Evolutionary conservation across 2,113 vertebrate species (phyloP).

Genomic region (Percopsis transmontana): DNA sequence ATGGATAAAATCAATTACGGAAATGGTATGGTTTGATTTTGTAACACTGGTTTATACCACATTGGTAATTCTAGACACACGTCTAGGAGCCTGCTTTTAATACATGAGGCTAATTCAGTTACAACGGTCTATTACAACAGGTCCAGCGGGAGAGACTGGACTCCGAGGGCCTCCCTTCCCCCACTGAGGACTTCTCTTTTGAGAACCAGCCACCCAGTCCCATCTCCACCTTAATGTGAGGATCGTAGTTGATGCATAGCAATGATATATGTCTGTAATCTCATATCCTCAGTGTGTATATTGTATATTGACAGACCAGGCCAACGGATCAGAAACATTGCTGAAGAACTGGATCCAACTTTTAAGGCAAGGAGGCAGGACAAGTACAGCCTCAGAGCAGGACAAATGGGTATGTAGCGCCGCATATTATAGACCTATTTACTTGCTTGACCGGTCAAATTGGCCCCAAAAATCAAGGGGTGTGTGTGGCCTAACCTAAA

Average conservation of each 20-base stretch:
- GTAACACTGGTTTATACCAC: too few relatives aligned
- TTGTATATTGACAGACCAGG: slow-evolving; percentile 46
- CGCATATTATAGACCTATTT: too few relatives aligned
- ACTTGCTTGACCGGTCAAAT: background rate
- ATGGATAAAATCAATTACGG: too few relatives aligned
- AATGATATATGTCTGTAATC: background rate
- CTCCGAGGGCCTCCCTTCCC: slow-evolving; percentile 70
- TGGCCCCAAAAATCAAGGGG: background rate
- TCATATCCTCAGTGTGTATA: background rate
- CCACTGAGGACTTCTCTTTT: slow-evolving; percentile 62
- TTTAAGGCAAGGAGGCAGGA: slow-evolving; percentile 68
- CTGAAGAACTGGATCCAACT: slow-evolving; percentile 80
- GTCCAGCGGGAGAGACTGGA: slow-evolving; percentile 68
- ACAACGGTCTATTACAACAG: slow-evolving; percentile 17
- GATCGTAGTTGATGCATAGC: background rate
- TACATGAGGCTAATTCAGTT: background rate
- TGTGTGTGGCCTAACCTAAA: too few relatives aligned
- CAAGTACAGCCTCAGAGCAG: too few relatives aligned
- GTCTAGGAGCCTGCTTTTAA: too few relatives aligned
- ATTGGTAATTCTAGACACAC: too few relatives aligned
- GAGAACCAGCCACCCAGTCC: slow-evolving; percentile 62
- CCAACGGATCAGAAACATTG: slow-evolving; percentile 70
- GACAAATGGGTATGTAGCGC: slow-evolving; percentile 39
- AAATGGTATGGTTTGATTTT: too few relatives aligned
- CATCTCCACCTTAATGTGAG: slow-evolving; percentile 53